phyloP scores from a whole-genome alignment of 2,797 vertebrate species.

The Acanthis flammea region DNA sequence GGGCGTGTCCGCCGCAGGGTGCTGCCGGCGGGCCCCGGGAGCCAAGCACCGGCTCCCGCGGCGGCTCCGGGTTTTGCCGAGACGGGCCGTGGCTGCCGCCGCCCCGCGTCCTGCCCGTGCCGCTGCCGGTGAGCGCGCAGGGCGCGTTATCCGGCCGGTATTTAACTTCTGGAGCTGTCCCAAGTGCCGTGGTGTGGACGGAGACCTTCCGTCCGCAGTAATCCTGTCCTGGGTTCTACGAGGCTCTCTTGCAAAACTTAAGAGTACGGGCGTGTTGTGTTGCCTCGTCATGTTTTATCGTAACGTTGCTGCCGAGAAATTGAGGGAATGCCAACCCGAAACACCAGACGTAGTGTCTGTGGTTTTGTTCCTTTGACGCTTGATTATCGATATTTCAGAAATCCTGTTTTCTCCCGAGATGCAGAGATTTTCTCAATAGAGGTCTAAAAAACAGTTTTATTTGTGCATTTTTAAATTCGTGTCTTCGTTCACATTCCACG shows the following conservation, averaged over 20 bases:
- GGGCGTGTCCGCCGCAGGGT: background rate
- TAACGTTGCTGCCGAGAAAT: background rate
- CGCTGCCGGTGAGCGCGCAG: background rate
- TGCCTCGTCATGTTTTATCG: background rate
- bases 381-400: background rate
- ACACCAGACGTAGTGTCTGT: rapidly evolving
- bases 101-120: background rate
- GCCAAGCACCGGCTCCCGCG: background rate
- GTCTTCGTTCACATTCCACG: rapidly evolving
- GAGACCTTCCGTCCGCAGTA: background rate
- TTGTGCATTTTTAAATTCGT: rapidly evolving
- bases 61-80: background rate
- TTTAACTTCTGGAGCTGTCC: background rate
- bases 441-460: background rate
- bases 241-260: background rate
- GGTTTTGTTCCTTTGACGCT: background rate
- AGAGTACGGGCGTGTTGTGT: background rate
- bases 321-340: too few species aligned
- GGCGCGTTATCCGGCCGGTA: rapidly evolving
- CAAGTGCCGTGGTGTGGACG: background rate
- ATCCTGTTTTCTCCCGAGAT: background rate
- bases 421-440: background rate
- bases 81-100: background rate
- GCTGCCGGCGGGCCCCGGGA: background rate
- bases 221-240: rapidly evolving